Base-by-base conservation (phyloP, 2,888 invertebrate species). In the Pilophorus perplexus region DNA sequence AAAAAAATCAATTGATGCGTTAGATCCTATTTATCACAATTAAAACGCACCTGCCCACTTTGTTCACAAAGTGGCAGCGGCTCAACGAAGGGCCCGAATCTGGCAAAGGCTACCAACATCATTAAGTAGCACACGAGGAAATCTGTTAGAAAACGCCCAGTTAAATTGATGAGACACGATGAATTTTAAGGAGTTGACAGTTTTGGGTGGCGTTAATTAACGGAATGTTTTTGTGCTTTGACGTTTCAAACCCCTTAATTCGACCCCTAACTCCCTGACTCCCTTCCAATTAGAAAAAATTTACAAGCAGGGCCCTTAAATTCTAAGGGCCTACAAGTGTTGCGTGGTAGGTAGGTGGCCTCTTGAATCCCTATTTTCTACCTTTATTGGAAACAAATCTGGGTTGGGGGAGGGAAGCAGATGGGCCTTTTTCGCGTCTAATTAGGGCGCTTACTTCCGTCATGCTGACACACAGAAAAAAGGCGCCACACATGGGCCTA, bases 361-460 rank as follows among this genome's bases (percentile, higher is more conserved):
- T n/a, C n/a, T n/a, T n/a, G n/a, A n/a, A n/a, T n/a, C n/a, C n/a
- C n/a, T n/a, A n/a, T n/a, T n/a, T n/a, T n/a, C n/a, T n/a, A n/a
- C 20, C 55, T 55, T 55, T 33, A 55, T 55, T 55, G 55, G 55
- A 55, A 55, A 55, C 55, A 55, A 55, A 55, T 55, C 55, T 38
- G 16, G 27, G 52, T 14, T n/a, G 33, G 28, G n/a, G 55, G 20
- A 52, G 27, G 18, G 1, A 10, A 20, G 55, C 55, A 55, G 55
- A 55, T 55, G 55, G n/a, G n/a, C n/a, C n/a, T n/a, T n/a, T n/a
- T 55, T 28, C 8, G 55, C 18, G 20, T 27, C 10, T 55, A 55
- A 55, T 55, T 55, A 38, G 55, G 55, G 22, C 55, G 55, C 38
- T 38, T 37, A 55, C 55, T 55, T 55, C 55, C 55, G 55, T 38